A percentile compares a stretch with the other conserved stretches of the same genome.
These are phyloP conservation scores for Zosterops hypoxanthus DNA, from an alignment of 2,113 vertebrate species.

Conservation along the genomic window DNA sequence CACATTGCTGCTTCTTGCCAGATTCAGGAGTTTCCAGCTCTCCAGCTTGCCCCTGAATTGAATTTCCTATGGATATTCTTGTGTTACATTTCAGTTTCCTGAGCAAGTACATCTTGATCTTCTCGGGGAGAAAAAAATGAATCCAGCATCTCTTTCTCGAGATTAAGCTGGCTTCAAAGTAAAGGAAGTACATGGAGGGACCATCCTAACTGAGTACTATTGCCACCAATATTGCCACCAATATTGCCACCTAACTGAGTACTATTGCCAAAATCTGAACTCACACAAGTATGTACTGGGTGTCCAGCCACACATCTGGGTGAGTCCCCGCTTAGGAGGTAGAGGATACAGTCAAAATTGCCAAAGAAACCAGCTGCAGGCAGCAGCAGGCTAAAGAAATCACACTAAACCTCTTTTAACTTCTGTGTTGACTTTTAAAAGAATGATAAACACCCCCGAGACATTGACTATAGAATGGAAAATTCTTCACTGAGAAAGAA, in stretches of 20 bases:
- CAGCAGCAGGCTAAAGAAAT: conserved; percentile 11
- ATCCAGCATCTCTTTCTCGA: not conserved
- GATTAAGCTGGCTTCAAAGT: not conserved
- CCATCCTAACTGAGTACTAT: not conserved
- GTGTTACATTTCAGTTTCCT: not conserved
- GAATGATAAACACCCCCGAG: not conserved
- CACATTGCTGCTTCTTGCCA: not conserved
- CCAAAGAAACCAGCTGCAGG: conserved; percentile 26
- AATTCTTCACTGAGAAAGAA: not conserved
- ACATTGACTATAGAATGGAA: not conserved
- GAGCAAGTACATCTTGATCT: not conserved
- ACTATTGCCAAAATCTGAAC: not conserved
- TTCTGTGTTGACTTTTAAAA: not conserved
- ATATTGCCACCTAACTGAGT: too few relatives aligned
- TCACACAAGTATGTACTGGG: not conserved
- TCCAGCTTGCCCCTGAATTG: not conserved
- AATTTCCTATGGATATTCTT: not conserved
- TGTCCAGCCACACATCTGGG: not conserved
- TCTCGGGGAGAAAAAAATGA: not conserved
- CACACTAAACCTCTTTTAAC: not conserved
- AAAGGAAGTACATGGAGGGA: not conserved
- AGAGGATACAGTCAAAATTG: not conserved
- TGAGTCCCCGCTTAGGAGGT: not conserved
- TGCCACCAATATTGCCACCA: too few relatives aligned
- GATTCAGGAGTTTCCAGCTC: not conserved